Evolutionary conservation across 2,797 vertebrate genomes (phyloP).

Genomic region (Crax fasciolata): DNA sequence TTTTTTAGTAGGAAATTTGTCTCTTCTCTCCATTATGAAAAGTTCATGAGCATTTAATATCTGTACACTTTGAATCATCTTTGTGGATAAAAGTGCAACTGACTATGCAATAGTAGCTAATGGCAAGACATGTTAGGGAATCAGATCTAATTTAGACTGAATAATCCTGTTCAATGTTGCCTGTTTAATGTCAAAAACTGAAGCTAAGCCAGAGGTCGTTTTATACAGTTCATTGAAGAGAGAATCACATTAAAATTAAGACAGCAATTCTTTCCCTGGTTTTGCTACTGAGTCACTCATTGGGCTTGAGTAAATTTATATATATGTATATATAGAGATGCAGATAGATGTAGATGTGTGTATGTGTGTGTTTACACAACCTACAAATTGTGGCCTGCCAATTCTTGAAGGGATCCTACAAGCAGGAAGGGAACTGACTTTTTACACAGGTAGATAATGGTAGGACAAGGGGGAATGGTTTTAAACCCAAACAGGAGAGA

Average conservation of each 20-base stretch:
- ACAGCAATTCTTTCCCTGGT: background rate
- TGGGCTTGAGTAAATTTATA: background rate
- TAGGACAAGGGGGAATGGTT: too few relatives aligned
- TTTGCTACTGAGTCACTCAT: background rate
- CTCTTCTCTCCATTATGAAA: slow-evolving; percentile 9
- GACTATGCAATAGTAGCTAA: background rate
- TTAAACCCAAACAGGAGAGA: too few relatives aligned
- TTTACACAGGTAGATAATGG: too few relatives aligned
- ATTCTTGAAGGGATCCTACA: too few relatives aligned
- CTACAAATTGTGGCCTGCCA: too few relatives aligned
- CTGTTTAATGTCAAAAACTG: slow-evolving; percentile 43
- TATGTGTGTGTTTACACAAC: too few relatives aligned
- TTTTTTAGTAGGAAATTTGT: background rate
- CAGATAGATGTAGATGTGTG: background rate
- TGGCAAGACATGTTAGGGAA: background rate
- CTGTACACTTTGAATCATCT: background rate
- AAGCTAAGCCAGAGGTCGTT: slow-evolving; percentile 7
- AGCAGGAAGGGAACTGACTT: too few relatives aligned
- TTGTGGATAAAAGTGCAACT: slow-evolving; percentile 1
- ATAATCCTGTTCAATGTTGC: slow-evolving; percentile 1
- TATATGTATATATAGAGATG: rapidly evolving
- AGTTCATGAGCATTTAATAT: background rate
- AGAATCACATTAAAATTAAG: background rate
- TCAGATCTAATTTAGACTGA: slow-evolving; percentile 39
- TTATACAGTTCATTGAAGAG: background rate